phyloP scores from a whole-genome alignment of 2,888 invertebrate species.

The Auanema freiburgensis region DNA sequence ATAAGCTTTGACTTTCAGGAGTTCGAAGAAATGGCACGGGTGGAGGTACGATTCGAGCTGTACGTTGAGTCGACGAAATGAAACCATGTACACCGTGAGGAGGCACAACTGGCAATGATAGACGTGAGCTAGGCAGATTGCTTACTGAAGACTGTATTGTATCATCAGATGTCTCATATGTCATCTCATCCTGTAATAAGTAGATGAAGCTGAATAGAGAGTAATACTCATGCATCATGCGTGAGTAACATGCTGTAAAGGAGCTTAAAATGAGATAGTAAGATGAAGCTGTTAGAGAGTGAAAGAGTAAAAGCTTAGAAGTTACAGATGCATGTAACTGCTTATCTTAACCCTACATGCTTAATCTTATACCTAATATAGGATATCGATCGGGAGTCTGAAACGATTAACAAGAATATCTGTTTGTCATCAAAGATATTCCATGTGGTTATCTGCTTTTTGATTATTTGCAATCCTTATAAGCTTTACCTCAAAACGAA shows the following conservation, averaged over 20 bases:
- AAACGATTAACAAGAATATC: background rate
- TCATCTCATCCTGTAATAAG: conserved; percentile 19
- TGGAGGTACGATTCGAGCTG: background rate
- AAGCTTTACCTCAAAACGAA: conserved; percentile 20
- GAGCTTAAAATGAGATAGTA: background rate
- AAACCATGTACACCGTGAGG: conserved; percentile 1
- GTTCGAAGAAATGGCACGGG: no score
- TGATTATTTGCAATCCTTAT: background rate
- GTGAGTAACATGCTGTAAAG: conserved; percentile 1
- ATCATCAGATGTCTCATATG: conserved; percentile 16
- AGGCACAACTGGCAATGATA: conserved; percentile 10
- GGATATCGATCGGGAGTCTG: conserved; percentile 17
- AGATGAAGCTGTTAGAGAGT: no score
- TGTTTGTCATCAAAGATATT: background rate
- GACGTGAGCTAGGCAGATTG: conserved; percentile 14
- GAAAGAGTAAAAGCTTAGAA: no score
- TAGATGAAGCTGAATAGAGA: background rate
- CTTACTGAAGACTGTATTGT: conserved; percentile 13
- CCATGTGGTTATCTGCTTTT: background rate
- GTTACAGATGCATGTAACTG: no score
- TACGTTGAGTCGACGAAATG: background rate
- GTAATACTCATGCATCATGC: background rate
- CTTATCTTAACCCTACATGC: no score
- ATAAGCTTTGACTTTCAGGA: no score
- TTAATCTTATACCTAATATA: conserved; percentile 15